Evolutionary conservation across 1,140 invertebrate species (phyloP).

Genomic region (Colletes latitarsis): DNA sequence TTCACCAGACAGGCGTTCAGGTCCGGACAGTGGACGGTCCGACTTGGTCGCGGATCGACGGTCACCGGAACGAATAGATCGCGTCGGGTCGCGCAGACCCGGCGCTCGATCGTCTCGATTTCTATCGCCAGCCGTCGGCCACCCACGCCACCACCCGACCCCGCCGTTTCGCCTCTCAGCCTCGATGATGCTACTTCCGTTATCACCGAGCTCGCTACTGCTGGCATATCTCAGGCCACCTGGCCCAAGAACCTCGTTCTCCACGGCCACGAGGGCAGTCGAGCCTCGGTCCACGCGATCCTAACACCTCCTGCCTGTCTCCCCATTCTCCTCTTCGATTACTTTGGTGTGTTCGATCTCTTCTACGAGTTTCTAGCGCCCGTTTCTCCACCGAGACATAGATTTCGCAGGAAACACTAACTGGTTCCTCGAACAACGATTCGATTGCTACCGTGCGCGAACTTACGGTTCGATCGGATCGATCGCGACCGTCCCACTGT

Average conservation of each 20-base stretch:
- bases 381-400: neutral
- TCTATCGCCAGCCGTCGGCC: slow-evolving; percentile 23
- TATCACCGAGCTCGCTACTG: slow-evolving; percentile 25
- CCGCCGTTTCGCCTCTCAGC: slow-evolving; percentile 45
- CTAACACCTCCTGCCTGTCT: slow-evolving; percentile 1
- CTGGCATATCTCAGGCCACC: slow-evolving; percentile 64
- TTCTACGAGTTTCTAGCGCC: no score
- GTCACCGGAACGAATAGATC: slow-evolving; percentile 67
- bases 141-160: slow-evolving; percentile 25
- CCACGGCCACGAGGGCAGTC: slow-evolving; percentile 20
- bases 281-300: slow-evolving; percentile 27
- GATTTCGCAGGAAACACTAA: neutral
- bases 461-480: no score
- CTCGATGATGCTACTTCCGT: slow-evolving; percentile 31
- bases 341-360: no score
- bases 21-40: slow-evolving; percentile 82
- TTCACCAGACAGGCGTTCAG: slow-evolving; percentile 79
- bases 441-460: no score
- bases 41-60: slow-evolving; percentile 71
- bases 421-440: no score
- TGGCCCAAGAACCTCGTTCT: slow-evolving; percentile 46
- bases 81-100: slow-evolving; percentile 67
- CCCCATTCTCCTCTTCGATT: neutral
- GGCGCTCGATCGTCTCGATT: slow-evolving; percentile 47
- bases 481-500: no score